These are phyloP conservation scores for Limnephilus lunatus DNA, from an alignment of 2,888 invertebrate species.

Conservation along the genomic window DNA sequence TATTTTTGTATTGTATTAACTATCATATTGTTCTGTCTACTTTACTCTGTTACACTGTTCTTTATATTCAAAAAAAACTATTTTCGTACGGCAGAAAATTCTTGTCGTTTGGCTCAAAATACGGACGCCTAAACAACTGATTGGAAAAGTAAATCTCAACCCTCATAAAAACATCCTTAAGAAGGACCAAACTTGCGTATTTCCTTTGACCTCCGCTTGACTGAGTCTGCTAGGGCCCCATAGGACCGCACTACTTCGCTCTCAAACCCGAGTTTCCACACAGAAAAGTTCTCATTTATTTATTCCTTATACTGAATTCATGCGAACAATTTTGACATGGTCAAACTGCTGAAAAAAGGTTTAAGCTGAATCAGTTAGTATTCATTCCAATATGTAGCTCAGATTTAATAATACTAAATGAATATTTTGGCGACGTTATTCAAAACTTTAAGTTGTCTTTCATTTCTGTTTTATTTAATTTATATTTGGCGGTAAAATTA, in stretches of 20 bases:
- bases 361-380: background rate
- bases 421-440: background rate
- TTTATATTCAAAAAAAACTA: background rate
- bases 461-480: background rate
- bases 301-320: slow-evolving; percentile 28
- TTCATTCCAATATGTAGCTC: background rate
- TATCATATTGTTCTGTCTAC: no score
- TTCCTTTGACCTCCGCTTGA: slow-evolving; percentile 38
- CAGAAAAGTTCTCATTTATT: slow-evolving; percentile 32
- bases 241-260: background rate
- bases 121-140: slow-evolving; percentile 8
- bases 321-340: background rate
- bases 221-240: background rate
- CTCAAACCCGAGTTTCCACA: background rate
- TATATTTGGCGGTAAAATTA: background rate
- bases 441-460: background rate
- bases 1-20: no score
- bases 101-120: background rate
- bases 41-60: background rate
- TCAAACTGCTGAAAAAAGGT: background rate
- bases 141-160: slow-evolving; percentile 8
- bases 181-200: slow-evolving; percentile 18
- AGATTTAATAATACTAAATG: background rate
- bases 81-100: background rate
- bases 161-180: slow-evolving; percentile 44